phyloP scores from a whole-genome alignment of 1,140 invertebrate genomes.

The Drosophila carrolli region DNA sequence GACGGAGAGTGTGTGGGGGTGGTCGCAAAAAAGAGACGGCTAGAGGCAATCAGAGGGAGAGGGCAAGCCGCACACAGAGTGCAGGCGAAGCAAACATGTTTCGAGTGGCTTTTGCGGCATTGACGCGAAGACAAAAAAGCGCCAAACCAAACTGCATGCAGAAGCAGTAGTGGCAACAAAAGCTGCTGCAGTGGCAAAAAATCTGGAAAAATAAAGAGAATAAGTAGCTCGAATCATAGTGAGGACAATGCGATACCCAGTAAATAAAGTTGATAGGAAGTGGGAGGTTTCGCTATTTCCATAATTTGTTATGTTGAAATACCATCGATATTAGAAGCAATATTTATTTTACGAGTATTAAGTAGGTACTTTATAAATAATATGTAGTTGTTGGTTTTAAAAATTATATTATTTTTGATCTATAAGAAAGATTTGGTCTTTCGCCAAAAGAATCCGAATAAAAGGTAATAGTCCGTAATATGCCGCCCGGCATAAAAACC shows the following conservation, averaged over 20 bases:
- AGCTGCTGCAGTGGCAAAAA: constrained; percentile 21
- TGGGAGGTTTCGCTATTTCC: no score
- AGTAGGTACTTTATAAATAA: no score
- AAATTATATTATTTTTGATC: no score
- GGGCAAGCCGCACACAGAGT: constrained; percentile 15
- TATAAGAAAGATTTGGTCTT: no score
- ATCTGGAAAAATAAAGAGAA: constrained; percentile 1
- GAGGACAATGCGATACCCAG: constrained; percentile 2
- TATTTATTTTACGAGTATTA: no score
- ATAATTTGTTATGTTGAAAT: no score
- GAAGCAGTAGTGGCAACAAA: constrained; percentile 34
- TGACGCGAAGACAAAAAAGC: constrained; percentile 66
- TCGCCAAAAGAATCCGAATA: no score
- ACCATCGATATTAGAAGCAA: no score
- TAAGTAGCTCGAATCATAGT: neutral
- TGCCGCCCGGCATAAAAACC: neutral
- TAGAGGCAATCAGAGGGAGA: neutral
- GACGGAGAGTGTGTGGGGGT: constrained; percentile 6
- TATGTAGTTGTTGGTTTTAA: no score
- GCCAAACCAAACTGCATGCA: constrained; percentile 54
- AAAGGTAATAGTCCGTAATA: neutral
- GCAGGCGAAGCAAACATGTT: constrained; percentile 60
- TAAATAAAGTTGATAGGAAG: neutral
- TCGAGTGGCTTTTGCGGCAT: constrained; percentile 79
- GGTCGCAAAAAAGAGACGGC: neutral